Base-by-base conservation (phyloP, 2,113 vertebrate species). In the Ivindomyrus marchei region DNA sequence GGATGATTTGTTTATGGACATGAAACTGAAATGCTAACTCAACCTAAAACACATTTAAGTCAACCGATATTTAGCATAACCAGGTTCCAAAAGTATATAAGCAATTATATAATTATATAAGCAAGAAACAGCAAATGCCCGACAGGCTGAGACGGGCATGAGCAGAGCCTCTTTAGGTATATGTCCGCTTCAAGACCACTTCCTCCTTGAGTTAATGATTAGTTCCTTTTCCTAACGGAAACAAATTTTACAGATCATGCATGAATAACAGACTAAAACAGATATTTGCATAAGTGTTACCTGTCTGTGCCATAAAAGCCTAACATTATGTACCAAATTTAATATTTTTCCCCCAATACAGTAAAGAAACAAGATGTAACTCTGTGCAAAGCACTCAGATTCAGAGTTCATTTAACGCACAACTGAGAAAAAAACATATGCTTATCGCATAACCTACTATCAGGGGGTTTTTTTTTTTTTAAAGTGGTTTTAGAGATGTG, bases 121-220 rank as follows among this genome's bases (percentile, higher is more conserved):
- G 80, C 89, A 77, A 91, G 90, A 93, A 92, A 92, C 91, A 89
- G 90, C 39, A 91, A 86, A 91, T 88, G 92, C 93, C 42, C 94
- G 94, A 95, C 94, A 93, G 90, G 95, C 91, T 93, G 7, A 77
- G 70, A 66, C 90, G 88, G 89, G 90, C 90, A 93, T 39, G 6
- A 91, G 92, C 92, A 93, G 94, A 94, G 90, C 87, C 90, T 95
- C 94, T 94, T 94, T 95, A 93, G 92, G 93, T 94, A 27, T 21
- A 21, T 13, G 36, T 91, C 74, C 85, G 15, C 36, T 93, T 91
- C 42, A 90, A 92, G 92, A 91, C 92, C 87, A 94, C 92, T 90
- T 93, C 93, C 92, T 88, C 85, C 92, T 93, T 90, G 89, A 90
- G 89, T 90, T 94, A 94, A 95, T 95, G 92, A 95, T 94, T 95